phyloP scores from a whole-genome alignment of 2,113 vertebrate species.

The Girardinichthys multiradiatus region DNA sequence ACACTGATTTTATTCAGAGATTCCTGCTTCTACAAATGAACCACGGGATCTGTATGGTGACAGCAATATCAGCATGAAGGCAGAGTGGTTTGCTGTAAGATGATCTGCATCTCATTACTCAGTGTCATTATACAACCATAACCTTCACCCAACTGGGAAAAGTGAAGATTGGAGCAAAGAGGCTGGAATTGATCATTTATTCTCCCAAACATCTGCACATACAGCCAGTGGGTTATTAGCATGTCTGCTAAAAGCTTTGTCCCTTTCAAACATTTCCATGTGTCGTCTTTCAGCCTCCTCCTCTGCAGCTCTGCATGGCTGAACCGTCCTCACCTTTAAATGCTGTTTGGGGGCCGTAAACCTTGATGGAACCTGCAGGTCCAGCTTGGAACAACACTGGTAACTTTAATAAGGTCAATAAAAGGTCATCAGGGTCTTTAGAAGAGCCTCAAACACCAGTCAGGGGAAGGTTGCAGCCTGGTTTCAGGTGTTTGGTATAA shows the following conservation, averaged over 20 bases:
- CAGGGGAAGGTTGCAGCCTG: slow-evolving; percentile 1
- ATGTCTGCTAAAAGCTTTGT: slow-evolving; percentile 76
- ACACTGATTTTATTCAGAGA: not conserved
- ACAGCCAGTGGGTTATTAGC: slow-evolving; percentile 63
- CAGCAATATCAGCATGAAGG: slow-evolving; percentile 45
- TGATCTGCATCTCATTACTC: slow-evolving; percentile 64
- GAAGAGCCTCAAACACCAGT: slow-evolving; percentile 81
- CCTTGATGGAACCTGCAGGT: slow-evolving; percentile 86
- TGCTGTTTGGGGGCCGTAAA: slow-evolving; percentile 84
- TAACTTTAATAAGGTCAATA: slow-evolving; percentile 88
- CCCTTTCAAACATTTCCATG: slow-evolving; percentile 67
- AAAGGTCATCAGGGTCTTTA: slow-evolving; percentile 83
- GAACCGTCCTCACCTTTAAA: slow-evolving; percentile 80
- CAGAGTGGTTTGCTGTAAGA: not conserved
- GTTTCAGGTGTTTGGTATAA: slow-evolving; percentile 25
- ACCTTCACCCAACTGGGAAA: slow-evolving; percentile 56
- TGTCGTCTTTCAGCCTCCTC: slow-evolving; percentile 55
- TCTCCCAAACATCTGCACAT: slow-evolving; percentile 14
- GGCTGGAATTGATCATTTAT: too few species aligned
- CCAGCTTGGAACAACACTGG: slow-evolving; percentile 87
- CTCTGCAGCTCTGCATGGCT: slow-evolving; percentile 55
- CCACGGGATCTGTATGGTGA: not conserved
- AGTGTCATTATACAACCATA: slow-evolving; percentile 74
- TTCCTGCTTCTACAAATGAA: not conserved
- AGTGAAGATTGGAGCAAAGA: too few species aligned